A percentile compares a stretch with the other conserved stretches of the same genome.
Conservation (phyloP, 2,888 invertebrate genomes). For the Hyles lineata region DNA sequence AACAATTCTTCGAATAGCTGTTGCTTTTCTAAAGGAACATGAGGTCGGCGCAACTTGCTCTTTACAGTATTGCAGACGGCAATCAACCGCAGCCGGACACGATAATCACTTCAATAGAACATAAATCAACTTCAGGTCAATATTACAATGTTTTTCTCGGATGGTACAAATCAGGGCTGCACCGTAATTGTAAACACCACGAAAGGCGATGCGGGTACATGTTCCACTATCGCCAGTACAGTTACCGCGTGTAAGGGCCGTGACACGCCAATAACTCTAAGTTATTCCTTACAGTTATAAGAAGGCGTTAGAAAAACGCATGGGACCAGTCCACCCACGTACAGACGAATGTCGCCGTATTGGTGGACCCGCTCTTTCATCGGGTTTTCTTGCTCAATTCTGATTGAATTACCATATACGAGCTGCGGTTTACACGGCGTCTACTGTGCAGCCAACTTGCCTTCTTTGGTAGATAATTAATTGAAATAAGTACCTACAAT, state of each 20-base stretch:
- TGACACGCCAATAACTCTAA: slow-evolving; percentile 50
- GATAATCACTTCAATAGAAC: no score
- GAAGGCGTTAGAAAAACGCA: slow-evolving; percentile 76
- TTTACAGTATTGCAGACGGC: no score
- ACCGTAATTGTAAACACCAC: slow-evolving; percentile 13
- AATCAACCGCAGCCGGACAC: no score
- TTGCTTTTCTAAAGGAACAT: no score
- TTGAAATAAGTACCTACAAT: not conserved
- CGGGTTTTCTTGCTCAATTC: slow-evolving; percentile 16
- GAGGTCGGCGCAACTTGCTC: no score
- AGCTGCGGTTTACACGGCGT: not conserved
- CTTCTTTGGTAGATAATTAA: slow-evolving; percentile 3
- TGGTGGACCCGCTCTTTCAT: slow-evolving; percentile 41
- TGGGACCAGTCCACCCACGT: slow-evolving; percentile 78
- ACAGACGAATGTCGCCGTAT: slow-evolving; percentile 42
- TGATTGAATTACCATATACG: slow-evolving; percentile 13
- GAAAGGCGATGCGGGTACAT: slow-evolving; percentile 21
- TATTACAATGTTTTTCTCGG: slow-evolving; percentile 1
- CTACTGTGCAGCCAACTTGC: not conserved
- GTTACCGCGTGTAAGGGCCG: slow-evolving; percentile 35
- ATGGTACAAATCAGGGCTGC: slow-evolving; percentile 13
- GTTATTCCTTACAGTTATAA: slow-evolving; percentile 72
- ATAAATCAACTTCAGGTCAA: no score
- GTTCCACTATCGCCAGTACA: slow-evolving; percentile 21
- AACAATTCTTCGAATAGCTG: no score